A percentile compares a stretch with the other conserved stretches of the same genome.
These are phyloP conservation scores for Tipula helvola DNA, from an alignment of 2,888 invertebrate species.

Conservation along the genomic window DNA sequence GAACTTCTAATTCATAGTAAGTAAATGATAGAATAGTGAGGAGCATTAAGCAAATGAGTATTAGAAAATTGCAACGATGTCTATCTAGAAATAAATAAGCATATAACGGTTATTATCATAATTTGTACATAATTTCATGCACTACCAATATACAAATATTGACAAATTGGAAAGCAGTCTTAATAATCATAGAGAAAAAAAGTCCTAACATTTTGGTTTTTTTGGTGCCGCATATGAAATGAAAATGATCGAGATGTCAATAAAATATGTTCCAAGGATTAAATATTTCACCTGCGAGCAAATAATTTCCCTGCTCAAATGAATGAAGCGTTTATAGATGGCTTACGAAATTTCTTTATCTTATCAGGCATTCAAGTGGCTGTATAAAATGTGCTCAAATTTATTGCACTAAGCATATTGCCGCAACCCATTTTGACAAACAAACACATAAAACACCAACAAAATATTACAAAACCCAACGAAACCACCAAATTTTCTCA, in stretches of 20 bases:
- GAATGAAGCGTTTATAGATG: not conserved
- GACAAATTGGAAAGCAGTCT: not conserved
- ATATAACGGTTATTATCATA: not conserved
- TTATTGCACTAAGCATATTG: not conserved
- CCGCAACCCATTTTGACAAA: not conserved
- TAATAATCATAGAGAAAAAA: not conserved
- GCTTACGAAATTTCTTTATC: not conserved
- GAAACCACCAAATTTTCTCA: not conserved
- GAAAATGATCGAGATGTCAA: no score
- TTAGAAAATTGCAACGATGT: not conserved
- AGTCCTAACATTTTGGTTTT: not conserved
- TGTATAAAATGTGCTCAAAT: no score
- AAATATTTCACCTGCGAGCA: no score
- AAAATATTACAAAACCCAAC: not conserved
- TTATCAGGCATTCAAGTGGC: not conserved
- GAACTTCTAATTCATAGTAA: not conserved
- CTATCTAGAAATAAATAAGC: not conserved
- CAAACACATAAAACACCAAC: not conserved
- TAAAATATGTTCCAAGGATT: no score
- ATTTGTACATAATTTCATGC: not conserved
- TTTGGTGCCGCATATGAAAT: not conserved
- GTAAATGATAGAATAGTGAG: not conserved
- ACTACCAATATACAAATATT: not conserved
- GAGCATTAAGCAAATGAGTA: not conserved
- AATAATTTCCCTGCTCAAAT: no score